Base-by-base conservation (phyloP, 1,140 invertebrate species). In the Bombus confusus region DNA sequence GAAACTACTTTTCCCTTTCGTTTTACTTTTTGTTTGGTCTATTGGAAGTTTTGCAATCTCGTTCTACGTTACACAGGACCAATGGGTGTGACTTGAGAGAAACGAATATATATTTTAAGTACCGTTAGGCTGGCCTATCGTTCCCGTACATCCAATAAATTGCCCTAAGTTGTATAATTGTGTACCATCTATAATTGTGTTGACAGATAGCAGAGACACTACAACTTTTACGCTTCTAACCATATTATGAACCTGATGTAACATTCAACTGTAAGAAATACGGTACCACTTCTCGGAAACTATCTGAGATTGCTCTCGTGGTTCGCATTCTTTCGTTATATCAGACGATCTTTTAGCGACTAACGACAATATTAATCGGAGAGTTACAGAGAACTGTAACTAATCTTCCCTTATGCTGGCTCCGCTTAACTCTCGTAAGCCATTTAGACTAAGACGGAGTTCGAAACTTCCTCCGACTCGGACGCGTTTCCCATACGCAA, bases 391-490 rank as follows among this genome's bases (percentile, higher is more conserved):
- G 75, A 25, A 69, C 4, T 13, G 43, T 5, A 22, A 3, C 75
- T 77, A 52, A 73, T 57, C 80, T 81, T 31, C 52, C 22, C 39
- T 81, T 43, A 15, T 34, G 37, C 28, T 25, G 39, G 37, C 15
- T n/a, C 28, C 31, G n/a, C 62, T 87, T 59, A 18, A n/a, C 59
- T 59, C 37, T 15, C 39, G 13, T 79, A 89, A 89, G 73, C 87
- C 64, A 83, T 76, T 89, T 89, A 83, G 39, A 52, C 77, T 72
- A 39, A 57, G 71, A 80, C 76, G 25, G 41, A 87, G 74, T 89
- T 88, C 28, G 12, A 52, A 72, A 82, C 75, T 69, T 47, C 39
- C 8, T 34, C 15, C 10, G 69, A 88, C 79, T 89, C 68, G 31
- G 73, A 57, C 64, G 80, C 52, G 59, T 69, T 88, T 81, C 72